These are phyloP conservation scores for Polylopha cassiicola DNA, from an alignment of 2,888 invertebrate genomes.

Conservation along the genomic window DNA sequence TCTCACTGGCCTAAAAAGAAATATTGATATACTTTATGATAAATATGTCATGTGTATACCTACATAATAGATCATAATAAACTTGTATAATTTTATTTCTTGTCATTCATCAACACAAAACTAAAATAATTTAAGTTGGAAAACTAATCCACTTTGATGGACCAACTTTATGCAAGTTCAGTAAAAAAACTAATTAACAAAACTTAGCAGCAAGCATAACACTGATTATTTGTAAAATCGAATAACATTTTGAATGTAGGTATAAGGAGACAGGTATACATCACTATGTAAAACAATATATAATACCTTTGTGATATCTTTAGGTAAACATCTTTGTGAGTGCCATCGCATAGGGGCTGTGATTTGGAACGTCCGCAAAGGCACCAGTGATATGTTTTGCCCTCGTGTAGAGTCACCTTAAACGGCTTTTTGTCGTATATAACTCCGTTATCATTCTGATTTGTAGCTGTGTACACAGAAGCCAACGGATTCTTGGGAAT, in stretches of 20 bases:
- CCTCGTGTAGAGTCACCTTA: conserved; percentile 82
- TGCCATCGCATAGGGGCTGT: conserved; percentile 97
- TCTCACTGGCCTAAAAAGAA: conserved; percentile 81
- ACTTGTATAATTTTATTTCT: too few relatives aligned
- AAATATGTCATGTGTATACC: too few relatives aligned
- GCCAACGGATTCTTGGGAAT: conserved; percentile 83
- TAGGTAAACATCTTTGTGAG: conserved; percentile 86
- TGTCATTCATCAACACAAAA: too few relatives aligned
- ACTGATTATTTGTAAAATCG: conserved; percentile 66
- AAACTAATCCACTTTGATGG: too few relatives aligned
- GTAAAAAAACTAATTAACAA: conserved; percentile 32
- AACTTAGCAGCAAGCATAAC: conserved; percentile 47
- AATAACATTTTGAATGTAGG: conserved; percentile 54
- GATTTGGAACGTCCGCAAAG: conserved; percentile 93
- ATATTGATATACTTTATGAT: too few relatives aligned
- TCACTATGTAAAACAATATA: neutral
- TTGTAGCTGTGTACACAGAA: conserved; percentile 76
- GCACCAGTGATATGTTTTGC: conserved; percentile 94
- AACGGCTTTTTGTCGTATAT: conserved; percentile 95
- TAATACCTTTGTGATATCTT: conserved; percentile 83
- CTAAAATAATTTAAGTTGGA: too few relatives aligned
- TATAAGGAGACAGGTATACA: neutral
- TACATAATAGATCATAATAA: too few relatives aligned
- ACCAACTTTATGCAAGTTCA: too few relatives aligned
- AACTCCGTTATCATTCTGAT: conserved; percentile 84